Evolutionary conservation across 2,797 vertebrate genomes (phyloP).

Genomic region (Cryptoblepharus egeriae): DNA sequence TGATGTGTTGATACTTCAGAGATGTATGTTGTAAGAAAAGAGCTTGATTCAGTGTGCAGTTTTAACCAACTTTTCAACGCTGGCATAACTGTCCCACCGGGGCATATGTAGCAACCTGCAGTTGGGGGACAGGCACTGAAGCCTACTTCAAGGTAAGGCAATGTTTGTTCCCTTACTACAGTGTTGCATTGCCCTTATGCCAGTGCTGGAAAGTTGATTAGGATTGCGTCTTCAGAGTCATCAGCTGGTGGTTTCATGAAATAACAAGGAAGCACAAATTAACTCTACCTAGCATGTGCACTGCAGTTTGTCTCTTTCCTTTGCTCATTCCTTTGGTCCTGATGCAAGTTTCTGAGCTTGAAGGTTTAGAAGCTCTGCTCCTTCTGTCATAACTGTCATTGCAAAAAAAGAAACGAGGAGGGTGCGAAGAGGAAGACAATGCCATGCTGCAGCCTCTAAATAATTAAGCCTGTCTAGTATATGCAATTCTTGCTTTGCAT

Average conservation of each 20-base stretch:
- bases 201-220: too few species aligned
- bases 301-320: neutral
- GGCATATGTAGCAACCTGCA: too few species aligned
- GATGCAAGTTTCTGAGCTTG: neutral
- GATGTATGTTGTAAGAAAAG: neutral
- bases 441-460: slow-evolving; percentile 70
- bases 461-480: slow-evolving; percentile 71
- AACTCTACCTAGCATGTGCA: neutral
- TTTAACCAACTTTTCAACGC: too few species aligned
- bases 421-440: slow-evolving; percentile 66
- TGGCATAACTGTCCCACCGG: too few species aligned
- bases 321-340: neutral
- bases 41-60: neutral
- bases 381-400: neutral
- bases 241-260: neutral
- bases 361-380: neutral
- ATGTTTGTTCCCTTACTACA: too few species aligned
- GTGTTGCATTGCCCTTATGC: too few species aligned
- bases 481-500: slow-evolving; percentile 67
- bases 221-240: too few species aligned
- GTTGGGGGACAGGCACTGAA: too few species aligned
- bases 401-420: slow-evolving; percentile 36
- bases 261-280: neutral
- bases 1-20: neutral
- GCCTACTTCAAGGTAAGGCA: too few species aligned